Evolutionary conservation across 2,797 vertebrate species (phyloP), one percentile per base, ranked within the genome.

Genomic region (Acestrorhynchus altus): DNA sequence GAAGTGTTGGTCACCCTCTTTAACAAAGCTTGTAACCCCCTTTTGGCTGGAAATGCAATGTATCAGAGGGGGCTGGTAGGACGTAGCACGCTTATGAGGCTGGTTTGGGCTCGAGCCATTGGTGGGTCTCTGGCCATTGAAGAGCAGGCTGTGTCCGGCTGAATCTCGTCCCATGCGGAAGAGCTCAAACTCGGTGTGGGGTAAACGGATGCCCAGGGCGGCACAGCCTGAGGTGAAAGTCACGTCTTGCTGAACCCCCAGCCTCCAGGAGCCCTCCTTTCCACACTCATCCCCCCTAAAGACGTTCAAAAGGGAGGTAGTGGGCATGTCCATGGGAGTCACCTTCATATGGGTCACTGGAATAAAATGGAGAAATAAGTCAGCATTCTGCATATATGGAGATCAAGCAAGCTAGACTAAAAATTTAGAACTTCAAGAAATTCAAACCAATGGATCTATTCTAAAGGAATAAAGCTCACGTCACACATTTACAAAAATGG

Each of bases 291-390:
- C 92, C 40, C 95, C 94, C 0, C 91, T 94, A 85, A 95, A 95
- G 79, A 95, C 92, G 0, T 95, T 96, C 76, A 96, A 92, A 8
- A 96, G 90, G 0, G 94, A 95, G 12, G 94, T 93, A 0, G 95
- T 96, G 80, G 94, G 93, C 18, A 89, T 79, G 1, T 96, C 95
- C 95, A 96, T 94, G 9, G 95, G 94, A 0, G 93, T 96, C 64
- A 96, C 94, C 74, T 94, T 94, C 95, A 96, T 95, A 86, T 95
- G 94, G 67, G 94, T 95, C 72, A 96, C 95, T 96, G 89, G 0
- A 47, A 67, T n/a, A 54, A 51, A 20, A 67, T 24, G 42, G 8
- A 70, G 18, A 76, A 51, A 63, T 4, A 5, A 65, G 13, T 65
- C 20, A 68, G 65, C 26, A n/a, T 49, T 68, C 13, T 31, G 13